These are phyloP conservation scores for Xestia sexstrigata DNA, from an alignment of 2,888 invertebrate species.

Conservation along the genomic window DNA sequence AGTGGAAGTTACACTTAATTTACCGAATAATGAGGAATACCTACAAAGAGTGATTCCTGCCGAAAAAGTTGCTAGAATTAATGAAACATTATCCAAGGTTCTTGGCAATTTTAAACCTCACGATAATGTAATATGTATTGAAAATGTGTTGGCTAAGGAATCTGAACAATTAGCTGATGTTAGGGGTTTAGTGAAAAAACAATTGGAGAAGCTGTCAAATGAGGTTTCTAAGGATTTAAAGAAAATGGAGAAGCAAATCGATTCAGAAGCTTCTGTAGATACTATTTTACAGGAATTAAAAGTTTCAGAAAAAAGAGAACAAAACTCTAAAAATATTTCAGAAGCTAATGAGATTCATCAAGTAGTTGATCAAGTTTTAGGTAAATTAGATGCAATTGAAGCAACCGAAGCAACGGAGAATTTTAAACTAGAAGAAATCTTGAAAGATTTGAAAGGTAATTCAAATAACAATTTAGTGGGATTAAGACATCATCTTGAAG, in stretches of 20 bases:
- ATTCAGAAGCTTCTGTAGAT: slow-evolving; percentile 69
- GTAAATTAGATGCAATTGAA: slow-evolving; percentile 59
- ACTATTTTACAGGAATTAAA: slow-evolving; percentile 75
- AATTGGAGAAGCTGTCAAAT: slow-evolving; percentile 76
- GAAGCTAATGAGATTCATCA: slow-evolving; percentile 73
- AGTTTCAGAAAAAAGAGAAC: slow-evolving; percentile 74
- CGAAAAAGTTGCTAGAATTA: slow-evolving; percentile 60
- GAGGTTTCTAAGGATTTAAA: slow-evolving; percentile 71
- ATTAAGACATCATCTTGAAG: slow-evolving; percentile 64
- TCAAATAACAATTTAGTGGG: slow-evolving; percentile 60
- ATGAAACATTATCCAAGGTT: slow-evolving; percentile 60
- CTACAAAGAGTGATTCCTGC: slow-evolving; percentile 48
- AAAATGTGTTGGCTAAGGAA: slow-evolving; percentile 72
- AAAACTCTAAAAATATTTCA: slow-evolving; percentile 70
- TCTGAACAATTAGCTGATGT: slow-evolving; percentile 75
- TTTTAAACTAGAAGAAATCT: slow-evolving; percentile 72
- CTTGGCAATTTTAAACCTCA: slow-evolving; percentile 50
- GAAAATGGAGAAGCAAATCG: slow-evolving; percentile 57
- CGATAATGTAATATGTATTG: slow-evolving; percentile 67
- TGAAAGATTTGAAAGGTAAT: slow-evolving; percentile 69
- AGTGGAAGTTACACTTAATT: slow-evolving; percentile 43
- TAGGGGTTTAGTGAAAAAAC: slow-evolving; percentile 73
- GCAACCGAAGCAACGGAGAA: slow-evolving; percentile 67
- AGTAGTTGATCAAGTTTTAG: slow-evolving; percentile 73
- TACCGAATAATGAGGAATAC: slow-evolving; percentile 40